phyloP scores from a whole-genome alignment of 2,113 vertebrate species.

The Oreochromis aureus region DNA sequence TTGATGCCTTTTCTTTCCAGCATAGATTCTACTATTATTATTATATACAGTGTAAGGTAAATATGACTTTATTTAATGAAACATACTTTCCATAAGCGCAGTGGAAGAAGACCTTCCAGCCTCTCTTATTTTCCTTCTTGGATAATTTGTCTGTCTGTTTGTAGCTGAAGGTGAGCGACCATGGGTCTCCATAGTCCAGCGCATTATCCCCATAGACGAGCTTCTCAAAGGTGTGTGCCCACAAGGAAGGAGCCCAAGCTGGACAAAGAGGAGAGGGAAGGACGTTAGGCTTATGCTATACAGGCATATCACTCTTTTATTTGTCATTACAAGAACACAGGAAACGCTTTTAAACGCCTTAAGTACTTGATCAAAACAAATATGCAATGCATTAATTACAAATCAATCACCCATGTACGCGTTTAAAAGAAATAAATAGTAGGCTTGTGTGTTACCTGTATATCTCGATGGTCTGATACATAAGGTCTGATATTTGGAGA shows the following conservation, averaged over 20 bases:
- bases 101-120: constrained; percentile 41
- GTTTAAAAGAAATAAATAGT: background rate
- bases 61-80: background rate
- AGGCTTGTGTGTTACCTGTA: background rate
- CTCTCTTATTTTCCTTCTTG: constrained; percentile 11
- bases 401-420: background rate
- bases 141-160: background rate
- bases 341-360: background rate
- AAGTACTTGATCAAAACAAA: background rate
- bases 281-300: background rate
- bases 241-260: constrained; percentile 49
- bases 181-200: constrained; percentile 46
- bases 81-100: constrained; percentile 31
- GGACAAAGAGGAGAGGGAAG: background rate
- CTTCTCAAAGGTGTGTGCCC: constrained; percentile 27
- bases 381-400: background rate
- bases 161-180: constrained; percentile 56
- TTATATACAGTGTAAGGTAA: background rate
- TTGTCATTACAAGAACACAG: background rate
- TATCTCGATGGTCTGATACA: background rate
- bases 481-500: background rate
- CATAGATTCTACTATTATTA: background rate
- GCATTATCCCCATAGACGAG: constrained; percentile 26
- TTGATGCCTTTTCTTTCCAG: background rate
- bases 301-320: background rate